Base-by-base conservation (phyloP, 2,888 invertebrate genomes). In the Creontiades dilutus region DNA sequence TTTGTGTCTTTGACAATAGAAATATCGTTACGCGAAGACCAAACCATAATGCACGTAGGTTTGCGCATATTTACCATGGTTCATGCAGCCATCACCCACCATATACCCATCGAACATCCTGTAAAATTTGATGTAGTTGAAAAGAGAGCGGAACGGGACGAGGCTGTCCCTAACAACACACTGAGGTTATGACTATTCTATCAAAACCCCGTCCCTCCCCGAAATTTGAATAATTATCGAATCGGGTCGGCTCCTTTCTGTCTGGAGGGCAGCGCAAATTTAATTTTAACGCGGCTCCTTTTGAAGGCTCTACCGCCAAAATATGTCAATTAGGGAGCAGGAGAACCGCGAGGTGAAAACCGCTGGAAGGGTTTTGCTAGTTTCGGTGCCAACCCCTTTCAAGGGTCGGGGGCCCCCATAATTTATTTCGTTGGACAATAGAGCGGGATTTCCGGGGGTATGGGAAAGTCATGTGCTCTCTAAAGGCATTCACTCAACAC, bases 331-430 rank as follows among this genome's bases (percentile, higher is more conserved):
- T 23, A 68, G 68, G 5, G 68, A 23, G 0, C 12, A 3, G 23
- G 68, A 23, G 19, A 23, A 19, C 68, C 13, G 23, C 68, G 68
- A 68, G 68, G 68, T 68, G 27, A 23, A 68, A 68, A 68, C 68
- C 68, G 23, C 68, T 27, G 68, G 68, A 12, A 68, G 68, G 68
- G 68, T 68, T 68, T 52, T 57, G n/a, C n/a, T n/a, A 57, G 57
- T 16, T 57, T 68, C 68, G 23, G 68, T 68, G 68, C 68, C 68
- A 68, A 68, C 68, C 68, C 68, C 68, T 68, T 68, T 68, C 68
- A 68, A 23, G 68, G 23, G 19, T 23, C 9, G 27, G 68, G 23
- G 68, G 68, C 68, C 37, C 23, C 23, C 68, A 68, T 68, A 68
- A 68, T 68, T 68, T 68, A 68, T 68, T 68, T 68, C 23, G 19